Percentiles rank a stretch among this genome's conserved stretches.
Evolutionary conservation across 2,888 invertebrate species (phyloP).

Genomic region (Hemistola chrysoprasaria): DNA sequence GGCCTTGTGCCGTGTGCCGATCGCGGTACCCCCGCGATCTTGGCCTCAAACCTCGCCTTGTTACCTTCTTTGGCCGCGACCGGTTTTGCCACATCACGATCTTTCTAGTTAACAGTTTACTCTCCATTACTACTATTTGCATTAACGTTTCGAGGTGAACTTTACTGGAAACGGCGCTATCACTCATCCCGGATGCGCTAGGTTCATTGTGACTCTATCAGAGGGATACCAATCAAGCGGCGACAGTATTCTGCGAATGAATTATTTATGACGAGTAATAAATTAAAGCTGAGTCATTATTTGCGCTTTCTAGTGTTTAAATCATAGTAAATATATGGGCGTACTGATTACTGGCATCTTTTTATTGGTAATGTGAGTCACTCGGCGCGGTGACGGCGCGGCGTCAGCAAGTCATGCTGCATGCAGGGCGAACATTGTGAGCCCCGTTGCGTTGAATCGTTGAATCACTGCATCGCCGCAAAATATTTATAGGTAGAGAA

Average conservation of each 20-base stretch:
- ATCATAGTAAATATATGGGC: constrained; percentile 50
- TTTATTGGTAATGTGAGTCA: no score
- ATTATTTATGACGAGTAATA: constrained; percentile 45
- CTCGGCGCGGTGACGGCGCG: constrained; percentile 17
- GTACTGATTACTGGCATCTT: no score
- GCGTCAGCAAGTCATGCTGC: constrained; percentile 47
- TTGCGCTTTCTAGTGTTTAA: constrained; percentile 50
- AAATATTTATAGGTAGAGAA: no score
- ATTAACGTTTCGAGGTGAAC: constrained; percentile 28
- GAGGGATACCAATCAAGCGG: constrained; percentile 30
- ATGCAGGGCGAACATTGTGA: constrained; percentile 44
- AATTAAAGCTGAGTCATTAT: constrained; percentile 48
- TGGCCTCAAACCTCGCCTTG: constrained; percentile 73
- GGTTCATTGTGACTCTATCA: constrained; percentile 35
- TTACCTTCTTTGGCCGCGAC: constrained; percentile 74
- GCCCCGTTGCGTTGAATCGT: constrained; percentile 42
- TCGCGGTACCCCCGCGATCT: constrained; percentile 48
- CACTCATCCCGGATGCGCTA: constrained; percentile 26
- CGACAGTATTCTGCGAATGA: constrained; percentile 37
- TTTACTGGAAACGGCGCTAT: constrained; percentile 29
- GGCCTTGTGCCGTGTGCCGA: constrained; percentile 10
- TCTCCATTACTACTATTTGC: constrained; percentile 47
- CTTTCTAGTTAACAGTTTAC: constrained; percentile 55
- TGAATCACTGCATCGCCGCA: constrained; percentile 34
- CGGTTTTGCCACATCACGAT: constrained; percentile 64